Evolutionary conservation across 1,140 invertebrate genomes (phyloP).

Genomic region (Cydia pomonella): DNA sequence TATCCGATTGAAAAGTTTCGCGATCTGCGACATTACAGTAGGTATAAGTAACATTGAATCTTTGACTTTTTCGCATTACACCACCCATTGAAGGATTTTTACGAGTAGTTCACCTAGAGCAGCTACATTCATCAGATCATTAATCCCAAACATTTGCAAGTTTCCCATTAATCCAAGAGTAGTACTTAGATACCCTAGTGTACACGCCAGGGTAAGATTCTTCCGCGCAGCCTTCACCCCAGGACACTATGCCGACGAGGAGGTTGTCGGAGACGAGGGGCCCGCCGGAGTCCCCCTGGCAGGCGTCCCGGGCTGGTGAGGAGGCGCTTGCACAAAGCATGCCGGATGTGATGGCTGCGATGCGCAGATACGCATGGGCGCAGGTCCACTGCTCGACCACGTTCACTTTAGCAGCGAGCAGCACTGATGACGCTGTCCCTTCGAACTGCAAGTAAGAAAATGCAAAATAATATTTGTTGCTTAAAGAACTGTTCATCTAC

Average conservation of each 20-base stretch:
- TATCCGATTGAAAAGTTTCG: too few relatives aligned
- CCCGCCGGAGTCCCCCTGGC: slow-evolving; percentile 85
- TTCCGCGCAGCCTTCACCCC: slow-evolving; percentile 87
- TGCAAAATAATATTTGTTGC: not conserved
- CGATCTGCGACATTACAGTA: too few relatives aligned
- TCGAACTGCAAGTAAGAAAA: slow-evolving; percentile 49
- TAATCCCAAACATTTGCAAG: not conserved
- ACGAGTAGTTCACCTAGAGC: not conserved
- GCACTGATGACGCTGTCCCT: slow-evolving; percentile 50
- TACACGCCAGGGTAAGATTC: slow-evolving; percentile 89
- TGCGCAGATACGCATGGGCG: slow-evolving; percentile 55
- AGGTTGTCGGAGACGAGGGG: slow-evolving; percentile 79
- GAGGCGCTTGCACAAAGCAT: slow-evolving; percentile 70
- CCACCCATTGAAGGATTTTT: not conserved
- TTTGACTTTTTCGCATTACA: too few relatives aligned
- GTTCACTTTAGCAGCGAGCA: slow-evolving; percentile 61
- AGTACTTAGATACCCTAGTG: slow-evolving; percentile 83
- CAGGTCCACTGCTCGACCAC: slow-evolving; percentile 57
- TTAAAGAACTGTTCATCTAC: not conserved
- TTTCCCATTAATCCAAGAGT: slow-evolving; percentile 56
- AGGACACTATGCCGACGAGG: slow-evolving; percentile 85
- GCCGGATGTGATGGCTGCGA: slow-evolving; percentile 54
- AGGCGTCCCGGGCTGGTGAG: slow-evolving; percentile 79
- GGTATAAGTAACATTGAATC: too few relatives aligned
- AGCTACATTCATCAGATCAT: slow-evolving; percentile 10